Evolutionary conservation across 2,113 vertebrate genomes (phyloP).

Genomic region (Prietella phreatophila): DNA sequence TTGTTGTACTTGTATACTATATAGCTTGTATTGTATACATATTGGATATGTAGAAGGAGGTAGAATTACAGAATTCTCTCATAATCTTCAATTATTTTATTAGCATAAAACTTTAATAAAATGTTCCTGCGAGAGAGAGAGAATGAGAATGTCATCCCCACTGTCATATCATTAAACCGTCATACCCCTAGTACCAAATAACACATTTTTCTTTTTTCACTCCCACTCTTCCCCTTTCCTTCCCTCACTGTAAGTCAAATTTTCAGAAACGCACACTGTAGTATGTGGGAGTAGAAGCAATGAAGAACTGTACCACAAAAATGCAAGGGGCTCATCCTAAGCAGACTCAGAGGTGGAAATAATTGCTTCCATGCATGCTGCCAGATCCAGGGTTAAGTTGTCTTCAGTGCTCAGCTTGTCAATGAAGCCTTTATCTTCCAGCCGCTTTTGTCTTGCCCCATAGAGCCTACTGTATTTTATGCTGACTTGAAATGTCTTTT

Average conservation of each 20-base stretch:
- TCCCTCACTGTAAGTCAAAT: slow-evolving; percentile 28
- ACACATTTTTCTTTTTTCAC: slow-evolving; percentile 10
- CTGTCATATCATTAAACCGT: not conserved
- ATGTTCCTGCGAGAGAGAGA: not conserved
- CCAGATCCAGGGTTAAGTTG: slow-evolving; percentile 57
- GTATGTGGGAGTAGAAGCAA: slow-evolving; percentile 29
- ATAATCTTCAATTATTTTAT: not conserved
- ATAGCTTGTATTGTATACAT: not conserved
- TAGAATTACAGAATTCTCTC: not conserved
- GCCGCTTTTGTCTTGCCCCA: slow-evolving; percentile 49
- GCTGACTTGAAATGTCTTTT: slow-evolving; percentile 49
- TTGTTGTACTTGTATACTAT: not conserved
- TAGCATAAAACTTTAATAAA: not conserved
- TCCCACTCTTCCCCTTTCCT: slow-evolving; percentile 21
- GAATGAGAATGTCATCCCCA: not conserved
- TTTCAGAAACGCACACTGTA: slow-evolving; percentile 25
- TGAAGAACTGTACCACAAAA: slow-evolving; percentile 54
- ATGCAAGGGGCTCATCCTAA: slow-evolving; percentile 54
- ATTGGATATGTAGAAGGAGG: not conserved
- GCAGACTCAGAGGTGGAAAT: slow-evolving; percentile 46
- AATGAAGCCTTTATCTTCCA: slow-evolving; percentile 52
- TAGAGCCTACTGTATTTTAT: slow-evolving; percentile 49
- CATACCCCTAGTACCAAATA: not conserved
- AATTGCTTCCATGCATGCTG: slow-evolving; percentile 61
- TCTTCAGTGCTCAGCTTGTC: slow-evolving; percentile 45